Evolutionary conservation across 2,113 vertebrate genomes (phyloP).

Genomic region (Phodopus roborovskii): DNA sequence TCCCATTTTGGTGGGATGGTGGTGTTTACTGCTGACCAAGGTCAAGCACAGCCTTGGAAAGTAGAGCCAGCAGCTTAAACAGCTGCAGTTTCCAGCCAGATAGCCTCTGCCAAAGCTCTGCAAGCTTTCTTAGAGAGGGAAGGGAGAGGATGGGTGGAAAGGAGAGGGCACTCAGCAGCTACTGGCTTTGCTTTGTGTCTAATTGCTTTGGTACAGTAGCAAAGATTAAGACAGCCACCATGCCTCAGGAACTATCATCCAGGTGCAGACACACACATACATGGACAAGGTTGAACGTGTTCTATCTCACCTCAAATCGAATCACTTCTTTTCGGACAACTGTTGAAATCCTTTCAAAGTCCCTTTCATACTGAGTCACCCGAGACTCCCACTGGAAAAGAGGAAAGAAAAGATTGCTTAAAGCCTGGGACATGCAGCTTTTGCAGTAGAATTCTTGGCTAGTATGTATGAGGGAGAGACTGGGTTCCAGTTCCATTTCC

Average conservation of each 20-base stretch:
- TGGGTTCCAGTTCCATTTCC: background rate
- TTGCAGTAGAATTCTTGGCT: background rate
- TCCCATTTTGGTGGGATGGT: slow-evolving; percentile 31
- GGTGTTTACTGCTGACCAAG: slow-evolving; percentile 28
- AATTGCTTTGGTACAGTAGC: background rate
- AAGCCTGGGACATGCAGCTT: background rate
- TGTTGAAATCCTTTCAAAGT: slow-evolving; percentile 95
- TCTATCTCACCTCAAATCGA: slow-evolving; percentile 92
- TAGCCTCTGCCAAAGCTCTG: background rate
- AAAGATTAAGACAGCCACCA: background rate
- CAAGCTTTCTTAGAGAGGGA: background rate
- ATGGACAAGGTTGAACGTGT: accelerated
- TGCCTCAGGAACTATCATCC: background rate
- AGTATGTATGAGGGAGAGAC: background rate
- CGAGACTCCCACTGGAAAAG: slow-evolving; percentile 95
- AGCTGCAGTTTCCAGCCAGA: background rate
- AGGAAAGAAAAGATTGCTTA: background rate
- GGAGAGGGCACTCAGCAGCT: background rate
- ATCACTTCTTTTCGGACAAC: slow-evolving; percentile 96
- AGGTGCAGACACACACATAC: background rate
- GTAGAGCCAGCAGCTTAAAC: background rate
- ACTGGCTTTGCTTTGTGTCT: slow-evolving; percentile 5
- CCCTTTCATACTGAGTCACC: slow-evolving; percentile 95
- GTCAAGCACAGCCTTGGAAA: slow-evolving; percentile 26
- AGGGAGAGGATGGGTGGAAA: background rate